Evolutionary conservation across 1,140 invertebrate species (phyloP), one percentile per base, ranked within the genome.

Genomic region (Wasmannia auropunctata): DNA sequence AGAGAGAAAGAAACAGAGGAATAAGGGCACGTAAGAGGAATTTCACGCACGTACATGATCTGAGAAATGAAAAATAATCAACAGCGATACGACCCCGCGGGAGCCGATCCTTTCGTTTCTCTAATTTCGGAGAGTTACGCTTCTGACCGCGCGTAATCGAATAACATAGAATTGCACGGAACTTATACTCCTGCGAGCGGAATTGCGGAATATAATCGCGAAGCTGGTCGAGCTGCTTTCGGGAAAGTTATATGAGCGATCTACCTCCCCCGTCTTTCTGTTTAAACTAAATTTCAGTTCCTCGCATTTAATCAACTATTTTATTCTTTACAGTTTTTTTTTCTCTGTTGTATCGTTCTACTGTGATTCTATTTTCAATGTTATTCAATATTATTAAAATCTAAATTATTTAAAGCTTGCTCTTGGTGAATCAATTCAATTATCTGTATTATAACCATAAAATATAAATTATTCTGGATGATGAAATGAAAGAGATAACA

Each of bases 41-140:
- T 80, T 80, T 31, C 22, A 11, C 8, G n/a, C 76, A 67, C 43
- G 31, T 37, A 67, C 6, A 16, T 11, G 40, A 49, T 51, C 43
- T 67, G 60, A 80, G 62, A 80, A 80, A 80, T 80, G 76, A 80
- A 80, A 79, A 80, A 80, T 67, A 80, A 79, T 79, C 43, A 51
- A 65, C 60, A 51, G 43, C 37, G 19, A 63, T 80, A 37, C 43
- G 43, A 80, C 14, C 31, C 60, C 43, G 14, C 43, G 43, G 62
- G 43, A 67, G 31, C 46, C 62, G 62, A 80, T 80, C 43, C 28
- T 79, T 67, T 80, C 60, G 60, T 80, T 80, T 63, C 76, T 80
- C 62, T 80, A 80, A 80, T 80, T 80, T 80, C 43, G 76, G 62
- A 25, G 60, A 80, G 62, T 80, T 80, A 80, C 76, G 76, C 60